phyloP scores from a whole-genome alignment of 1,140 invertebrate species.

The Copidosoma floridanum region DNA sequence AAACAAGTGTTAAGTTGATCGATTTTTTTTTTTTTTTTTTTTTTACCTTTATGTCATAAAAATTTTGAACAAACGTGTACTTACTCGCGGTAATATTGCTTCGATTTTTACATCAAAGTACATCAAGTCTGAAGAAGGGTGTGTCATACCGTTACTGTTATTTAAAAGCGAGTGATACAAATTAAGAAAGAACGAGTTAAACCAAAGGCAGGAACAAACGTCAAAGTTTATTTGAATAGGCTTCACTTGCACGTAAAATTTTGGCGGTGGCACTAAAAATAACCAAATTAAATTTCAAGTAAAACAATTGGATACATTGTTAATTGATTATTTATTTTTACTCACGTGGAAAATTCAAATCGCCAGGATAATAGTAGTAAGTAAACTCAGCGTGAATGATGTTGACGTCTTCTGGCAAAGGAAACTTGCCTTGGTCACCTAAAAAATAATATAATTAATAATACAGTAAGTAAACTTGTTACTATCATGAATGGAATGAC shows the following conservation, averaged over 20 bases:
- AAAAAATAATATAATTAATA: slow-evolving; percentile 33
- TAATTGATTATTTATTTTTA: slow-evolving; percentile 32
- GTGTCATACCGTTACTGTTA: slow-evolving; percentile 49
- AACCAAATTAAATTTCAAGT: slow-evolving; percentile 28
- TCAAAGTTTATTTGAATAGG: slow-evolving; percentile 86
- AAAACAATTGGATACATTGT: too few species aligned
- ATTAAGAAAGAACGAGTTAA: slow-evolving; percentile 90
- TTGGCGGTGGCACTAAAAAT: slow-evolving; percentile 82
- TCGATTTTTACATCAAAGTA: slow-evolving; percentile 87
- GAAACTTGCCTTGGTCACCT: slow-evolving; percentile 82
- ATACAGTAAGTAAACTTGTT: not conserved
- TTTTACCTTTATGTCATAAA: not conserved
- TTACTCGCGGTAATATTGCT: slow-evolving; percentile 86
- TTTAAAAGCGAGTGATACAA: slow-evolving; percentile 71
- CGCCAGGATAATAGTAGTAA: slow-evolving; percentile 95
- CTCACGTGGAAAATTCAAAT: slow-evolving; percentile 88
- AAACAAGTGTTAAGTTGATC: slow-evolving; percentile 44
- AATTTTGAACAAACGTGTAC: slow-evolving; percentile 25
- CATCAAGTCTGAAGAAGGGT: slow-evolving; percentile 56
- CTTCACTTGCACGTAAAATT: slow-evolving; percentile 87
- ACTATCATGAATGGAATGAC: too few species aligned
- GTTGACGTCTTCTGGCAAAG: slow-evolving; percentile 83
- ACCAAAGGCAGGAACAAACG: slow-evolving; percentile 82
- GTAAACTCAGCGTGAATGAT: slow-evolving; percentile 93
- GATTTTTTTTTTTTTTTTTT: too few species aligned